phyloP scores from a whole-genome alignment of 2,888 invertebrate genomes.

The Pharmacophagus antenor region DNA sequence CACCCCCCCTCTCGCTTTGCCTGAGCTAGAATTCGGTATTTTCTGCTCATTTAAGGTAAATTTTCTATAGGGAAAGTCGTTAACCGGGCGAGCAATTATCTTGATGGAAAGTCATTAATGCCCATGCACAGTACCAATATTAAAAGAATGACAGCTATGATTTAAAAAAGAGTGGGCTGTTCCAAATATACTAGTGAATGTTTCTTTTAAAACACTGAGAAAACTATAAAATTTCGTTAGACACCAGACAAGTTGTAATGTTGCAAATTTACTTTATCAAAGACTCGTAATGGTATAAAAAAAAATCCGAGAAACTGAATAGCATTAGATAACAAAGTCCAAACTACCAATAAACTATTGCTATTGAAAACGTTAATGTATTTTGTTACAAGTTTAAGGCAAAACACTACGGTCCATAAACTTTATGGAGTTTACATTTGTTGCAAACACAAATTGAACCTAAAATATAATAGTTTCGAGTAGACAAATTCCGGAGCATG shows the following conservation, averaged over 20 bases:
- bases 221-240: not conserved
- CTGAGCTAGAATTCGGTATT: no score
- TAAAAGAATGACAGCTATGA: not conserved
- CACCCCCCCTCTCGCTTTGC: no score
- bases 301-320: not conserved
- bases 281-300: not conserved
- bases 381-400: constrained; percentile 22
- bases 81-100: no score
- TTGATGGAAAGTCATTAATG: no score
- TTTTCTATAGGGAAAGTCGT: no score
- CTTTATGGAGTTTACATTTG: constrained; percentile 16
- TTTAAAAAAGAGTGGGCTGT: not conserved
- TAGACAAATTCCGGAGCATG: not conserved
- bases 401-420: constrained; percentile 15
- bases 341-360: constrained; percentile 17
- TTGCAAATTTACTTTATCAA: not conserved
- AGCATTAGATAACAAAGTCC: constrained; percentile 1
- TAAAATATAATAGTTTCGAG: constrained; percentile 1
- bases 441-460: constrained; percentile 14
- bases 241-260: not conserved
- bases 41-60: no score
- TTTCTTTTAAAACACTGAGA: not conserved
- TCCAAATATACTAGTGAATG: not conserved
- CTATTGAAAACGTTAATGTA: constrained; percentile 25
- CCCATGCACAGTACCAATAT: no score